Evolutionary conservation across 2,888 invertebrate genomes (phyloP), one percentile per base, ranked within the genome.

Genomic region (Lacanobia oleracea): DNA sequence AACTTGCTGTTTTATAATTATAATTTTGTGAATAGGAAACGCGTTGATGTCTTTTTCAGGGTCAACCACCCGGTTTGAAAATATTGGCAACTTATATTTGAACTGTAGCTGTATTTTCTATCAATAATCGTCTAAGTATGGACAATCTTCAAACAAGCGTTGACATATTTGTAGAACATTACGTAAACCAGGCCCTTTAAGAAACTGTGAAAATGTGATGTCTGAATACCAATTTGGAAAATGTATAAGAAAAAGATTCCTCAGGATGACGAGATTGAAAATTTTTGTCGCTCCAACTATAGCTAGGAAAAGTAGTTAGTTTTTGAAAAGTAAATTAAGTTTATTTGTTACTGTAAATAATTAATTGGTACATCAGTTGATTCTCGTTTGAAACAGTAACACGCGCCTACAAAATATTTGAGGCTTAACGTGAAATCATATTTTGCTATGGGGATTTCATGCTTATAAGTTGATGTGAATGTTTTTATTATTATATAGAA

Each of bases 21-120:
- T 48, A 37, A 43, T 43, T 69, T 50, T 33, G 21, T 14, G 8
- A 16, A 10, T 0, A 4, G 12, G 10, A 27, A 12, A 73, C 67
- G 75, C 75, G 73, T 73, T 75, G 75, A 75, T 75, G 67, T 73
- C 67, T 73, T 73, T 67, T 73, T 14, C 67, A 75, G 50, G 51
- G 33, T 57, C 21, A 65, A 50, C 0, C 18, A 14, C 37, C 10
- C 0, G 23, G 27, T 66, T 8, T 43, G 9, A 65, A 14, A 43
- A 66, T 10, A 23, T 37, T 54, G 2, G 7, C 12, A 27, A 16
- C 43, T 51, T 16, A 12, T 9, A 2, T 23, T 16, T 23, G 12
- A 53, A 7, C 6, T 21, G 21, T 21, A 43, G 43, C 43, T 43
- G 14, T 43, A 43, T 14, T 43, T 40, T 3, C 43, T 14, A 43